Base-by-base conservation (phyloP, 2,797 vertebrate species). In the Poeciliopsis gracilis region DNA sequence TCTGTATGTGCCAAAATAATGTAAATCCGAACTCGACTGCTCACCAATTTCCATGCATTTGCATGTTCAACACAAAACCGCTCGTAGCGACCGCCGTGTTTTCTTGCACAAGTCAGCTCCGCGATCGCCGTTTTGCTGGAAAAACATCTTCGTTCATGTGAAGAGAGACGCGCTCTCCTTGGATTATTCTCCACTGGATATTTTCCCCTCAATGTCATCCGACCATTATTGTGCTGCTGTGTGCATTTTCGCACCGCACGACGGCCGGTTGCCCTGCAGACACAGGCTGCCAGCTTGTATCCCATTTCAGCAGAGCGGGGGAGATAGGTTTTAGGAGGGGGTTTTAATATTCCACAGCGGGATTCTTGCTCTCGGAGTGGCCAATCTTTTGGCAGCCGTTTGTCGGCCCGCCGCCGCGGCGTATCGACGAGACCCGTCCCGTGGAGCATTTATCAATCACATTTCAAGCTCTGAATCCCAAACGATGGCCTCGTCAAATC, bases 191-290 rank as follows among this genome's bases (percentile, higher is more conserved):
- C 81, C 61, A 2, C 83, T 86, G 81, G 88, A 84, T 87, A 77
- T 80, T 86, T 83, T 81, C 80, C 80, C 90, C 87, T 88, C 90
- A 90, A 85, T 87, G 88, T 91, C 91, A 88, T 81, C 79, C 83
- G 30, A 77, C 59, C 82, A 86, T 90, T 87, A 80, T 82, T 75
- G 82, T 63, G 78, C 79, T 51, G 78, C 73, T 78, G 76, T 86
- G 86, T 85, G 86, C 77, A 72, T 83, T 86, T 84, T 84, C 81
- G 63, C 79, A n/a, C 77, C 77, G 74, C 81, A 87, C 79, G 71
- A 69, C 66, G 49, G 76, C 82, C 77, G 90, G 87, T 82, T 88
- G 90, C 84, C 82, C 70, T 88, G 86, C 88, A 85, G 84, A 91
- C 59, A 86, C 83, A 3, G 79, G 57, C 49, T 73, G 80, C 77